phyloP scores from a whole-genome alignment of 2,113 vertebrate genomes.

The Danio rerio region DNA sequence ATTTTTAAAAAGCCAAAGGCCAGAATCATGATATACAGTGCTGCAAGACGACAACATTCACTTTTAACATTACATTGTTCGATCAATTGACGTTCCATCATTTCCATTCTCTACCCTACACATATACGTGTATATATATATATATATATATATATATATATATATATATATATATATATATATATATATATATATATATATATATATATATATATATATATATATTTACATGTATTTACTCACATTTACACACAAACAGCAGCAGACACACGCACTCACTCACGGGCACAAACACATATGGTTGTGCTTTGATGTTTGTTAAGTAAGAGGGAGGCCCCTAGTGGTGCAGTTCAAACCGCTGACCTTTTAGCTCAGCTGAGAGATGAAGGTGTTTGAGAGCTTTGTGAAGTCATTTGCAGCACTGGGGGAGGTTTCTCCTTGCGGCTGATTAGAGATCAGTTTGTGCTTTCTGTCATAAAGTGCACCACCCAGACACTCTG shows the following conservation, averaged over 20 bases:
- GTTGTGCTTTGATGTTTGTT: conserved; percentile 70
- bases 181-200: neutral
- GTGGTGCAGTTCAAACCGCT: conserved; percentile 70
- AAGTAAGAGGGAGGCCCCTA: conserved; percentile 63
- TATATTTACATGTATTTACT: neutral
- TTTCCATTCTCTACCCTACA: neutral
- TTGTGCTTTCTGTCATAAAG: neutral
- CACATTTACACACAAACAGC: neutral
- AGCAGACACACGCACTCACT: neutral
- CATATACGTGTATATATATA: neutral
- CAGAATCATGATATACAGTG: neutral
- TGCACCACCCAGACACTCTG: neutral
- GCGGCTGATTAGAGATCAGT: conserved; percentile 22
- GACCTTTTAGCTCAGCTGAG: conserved; percentile 72
- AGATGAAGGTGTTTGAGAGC: conserved; percentile 52
- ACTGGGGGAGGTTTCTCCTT: conserved; percentile 10
- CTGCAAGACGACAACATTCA: neutral
- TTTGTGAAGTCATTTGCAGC: conserved; percentile 54
- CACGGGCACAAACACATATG: conserved; percentile 11
- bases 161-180: neutral
- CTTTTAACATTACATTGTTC: neutral
- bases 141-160: neutral
- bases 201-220: neutral
- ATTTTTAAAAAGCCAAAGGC: neutral
- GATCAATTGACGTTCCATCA: too few relatives aligned